These are phyloP conservation scores for Protobothrops mucrosquamatus DNA, from an alignment of 2,113 vertebrate species.

Conservation along the genomic window DNA sequence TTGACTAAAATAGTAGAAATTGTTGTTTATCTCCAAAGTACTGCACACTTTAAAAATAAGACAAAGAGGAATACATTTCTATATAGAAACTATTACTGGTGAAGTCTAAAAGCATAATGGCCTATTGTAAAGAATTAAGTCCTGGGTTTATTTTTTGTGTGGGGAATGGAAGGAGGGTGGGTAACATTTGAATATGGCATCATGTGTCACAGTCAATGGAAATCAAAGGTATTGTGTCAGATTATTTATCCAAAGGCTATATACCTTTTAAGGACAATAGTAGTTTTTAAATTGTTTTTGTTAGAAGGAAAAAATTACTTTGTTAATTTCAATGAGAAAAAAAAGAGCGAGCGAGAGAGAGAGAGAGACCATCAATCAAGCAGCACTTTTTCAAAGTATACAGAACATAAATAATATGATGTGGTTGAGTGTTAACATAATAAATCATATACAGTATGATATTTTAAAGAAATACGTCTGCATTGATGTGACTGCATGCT, in stretches of 20 bases:
- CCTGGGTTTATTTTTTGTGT: conserved; percentile 71
- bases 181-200: conserved; percentile 71
- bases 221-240: conserved; percentile 74
- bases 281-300: conserved; percentile 71
- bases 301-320: conserved; percentile 69
- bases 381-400: conserved; percentile 81
- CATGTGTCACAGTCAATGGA: conserved; percentile 66
- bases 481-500: conserved; percentile 86
- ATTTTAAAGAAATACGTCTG: conserved; percentile 85
- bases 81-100: conserved; percentile 61
- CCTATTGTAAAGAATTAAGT: conserved; percentile 69
- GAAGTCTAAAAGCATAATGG: conserved; percentile 72
- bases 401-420: conserved; percentile 82
- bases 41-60: conserved; percentile 62
- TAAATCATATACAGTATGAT: conserved; percentile 86
- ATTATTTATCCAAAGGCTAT: conserved; percentile 78
- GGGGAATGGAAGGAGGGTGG: conserved; percentile 61
- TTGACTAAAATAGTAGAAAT: conserved; percentile 51
- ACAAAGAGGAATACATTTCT: conserved; percentile 56
- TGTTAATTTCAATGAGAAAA: conserved; percentile 72
- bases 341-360: conserved; percentile 55
- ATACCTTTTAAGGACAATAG: conserved; percentile 71
- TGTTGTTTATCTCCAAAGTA: conserved; percentile 57
- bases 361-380: conserved; percentile 75
- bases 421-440: conserved; percentile 86